Base-by-base conservation (phyloP, 2,113 vertebrate species). In the Calidris pygmaea region DNA sequence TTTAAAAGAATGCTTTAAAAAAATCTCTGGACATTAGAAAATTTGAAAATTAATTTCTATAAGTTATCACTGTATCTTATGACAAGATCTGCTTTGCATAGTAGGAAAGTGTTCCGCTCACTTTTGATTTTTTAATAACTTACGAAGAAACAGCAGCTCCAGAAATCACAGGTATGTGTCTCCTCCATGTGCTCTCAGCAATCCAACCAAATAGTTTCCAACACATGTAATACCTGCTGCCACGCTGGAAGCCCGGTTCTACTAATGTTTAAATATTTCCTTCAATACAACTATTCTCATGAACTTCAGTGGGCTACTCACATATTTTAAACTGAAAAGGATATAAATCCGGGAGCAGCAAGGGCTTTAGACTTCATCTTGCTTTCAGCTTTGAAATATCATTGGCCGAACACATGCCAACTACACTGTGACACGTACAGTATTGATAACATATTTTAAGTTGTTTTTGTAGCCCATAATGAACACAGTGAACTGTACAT, bases 191-290 rank as follows among this genome's bases (percentile, higher is more conserved):
- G 47, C 56, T 37, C 37, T 81, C 52, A 74, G 70, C n/a, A 89
- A 81, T 23, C 14, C 41, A 75, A 21, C 10, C 43, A 76, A 73
- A 86, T 12, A 81, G 39, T 39, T 93, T 87, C 52, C 43, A 81
- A 21, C 16, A 58, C 3, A 7, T 0, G 0, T 45, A 71, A n/a
- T 82, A 82, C 9, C 35, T 41, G 47, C 24, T 87, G 47, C 43
- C 47, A 59, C 26, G 32, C 48, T 60, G 23, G 43, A 73, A 94
- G 47, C 52, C 73, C 63, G 20, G 37, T 55, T 85, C 60, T 47
- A 27, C 24, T 63, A 55, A 73, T 30, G 35, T 59, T 93, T 68
- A 62, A 95, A 35, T 43, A 78, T 62, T 81, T 81, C 76, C 70
- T 71, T 66, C 84, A 60, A 56, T 68, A 66, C 11, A 84, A 58